Percentiles rank a stretch among this genome's conserved stretches.
phyloP scores from a whole-genome alignment of 2,113 vertebrate genomes.

The Chloebia gouldiae region DNA sequence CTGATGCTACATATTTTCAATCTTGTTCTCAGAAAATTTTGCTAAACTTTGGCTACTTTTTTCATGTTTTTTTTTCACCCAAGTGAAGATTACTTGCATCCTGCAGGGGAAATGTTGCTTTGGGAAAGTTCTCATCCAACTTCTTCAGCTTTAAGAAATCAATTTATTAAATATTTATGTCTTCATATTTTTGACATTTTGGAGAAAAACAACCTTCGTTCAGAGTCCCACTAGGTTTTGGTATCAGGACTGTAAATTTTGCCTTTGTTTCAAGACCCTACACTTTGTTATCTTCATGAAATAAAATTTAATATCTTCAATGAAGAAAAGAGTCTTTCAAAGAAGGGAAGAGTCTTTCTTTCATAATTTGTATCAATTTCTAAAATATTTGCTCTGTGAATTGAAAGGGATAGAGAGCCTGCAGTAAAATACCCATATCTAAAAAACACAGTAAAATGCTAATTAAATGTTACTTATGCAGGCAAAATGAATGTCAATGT shows the following conservation, averaged over 20 bases:
- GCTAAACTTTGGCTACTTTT: not conserved
- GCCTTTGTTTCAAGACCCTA: not conserved
- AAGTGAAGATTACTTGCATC: not conserved
- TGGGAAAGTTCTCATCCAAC: not conserved
- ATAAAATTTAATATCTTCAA: not conserved
- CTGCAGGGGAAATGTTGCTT: not conserved
- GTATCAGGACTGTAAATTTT: not conserved
- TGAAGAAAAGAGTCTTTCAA: not conserved
- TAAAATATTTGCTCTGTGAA: not conserved
- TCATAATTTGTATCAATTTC: not conserved
- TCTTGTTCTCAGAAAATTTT: not conserved
- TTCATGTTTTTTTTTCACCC: not conserved
- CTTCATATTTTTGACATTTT: not conserved
- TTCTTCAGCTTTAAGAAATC: not conserved
- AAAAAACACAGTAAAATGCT: not conserved
- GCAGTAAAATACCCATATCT: not conserved
- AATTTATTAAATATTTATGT: not conserved
- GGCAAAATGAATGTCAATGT: not conserved
- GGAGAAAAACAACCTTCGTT: not conserved
- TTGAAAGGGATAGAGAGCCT: not conserved
- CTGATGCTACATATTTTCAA: slow-evolving; percentile 12
- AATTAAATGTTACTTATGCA: not conserved
- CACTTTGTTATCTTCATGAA: not conserved
- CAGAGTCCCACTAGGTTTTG: not conserved
- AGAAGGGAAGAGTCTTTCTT: not conserved